Base-by-base conservation (phyloP, 30 jellyfish, hydroid and myxozoan species). In the Nemopilema nomurai region DNA sequence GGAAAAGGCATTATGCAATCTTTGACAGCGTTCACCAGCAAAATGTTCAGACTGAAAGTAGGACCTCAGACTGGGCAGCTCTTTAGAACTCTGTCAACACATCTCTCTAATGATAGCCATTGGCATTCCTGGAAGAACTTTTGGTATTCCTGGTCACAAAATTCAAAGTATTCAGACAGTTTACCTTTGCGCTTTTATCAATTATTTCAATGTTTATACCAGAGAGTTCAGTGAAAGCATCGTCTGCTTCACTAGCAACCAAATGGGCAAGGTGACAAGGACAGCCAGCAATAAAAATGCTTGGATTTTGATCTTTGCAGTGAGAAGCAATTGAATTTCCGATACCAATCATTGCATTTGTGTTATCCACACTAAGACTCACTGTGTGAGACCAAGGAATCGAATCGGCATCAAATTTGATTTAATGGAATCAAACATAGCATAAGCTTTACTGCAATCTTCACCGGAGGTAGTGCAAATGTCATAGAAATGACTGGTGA, bases 251-350 rank as follows among this genome's bases (percentile, higher is more conserved):
- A 69, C 78, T 87, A 8, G 96, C 92, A n/a, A 69, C 92, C 9
- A 88, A 21, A 57, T 88, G 96, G 25, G 90, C 96, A 69, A 88
- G 84, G 49, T 88, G 96, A 66, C 90, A 88, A 25, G 90, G 91
- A 74, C 96, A 88, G 31, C 96, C 96, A 68, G 74, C 90, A 51
- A 88, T 88, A 62, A 88, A 88, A 67, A 26, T 7, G 23, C 57
- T 69, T 52, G 49, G 74, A 57, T 81, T 83, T 30, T 81, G 69
- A 18, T 49, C 85, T 23, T 6, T n/a, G 33, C 26, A 73, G 21
- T 96, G 25, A 16, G 96, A 74, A n/a, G 85, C 85, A 62, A 83
- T 49, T 25, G 96, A 89, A 63, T 89, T 89, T 8, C 71, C 57
- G 25, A 23, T 64, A 4, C 97, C 96, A 33, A 89, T 83, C 93